A percentile compares a stretch with the other conserved stretches of the same genome.
Conservation (phyloP, 2,113 vertebrate genomes). For the Podocnemis expansa region DNA sequence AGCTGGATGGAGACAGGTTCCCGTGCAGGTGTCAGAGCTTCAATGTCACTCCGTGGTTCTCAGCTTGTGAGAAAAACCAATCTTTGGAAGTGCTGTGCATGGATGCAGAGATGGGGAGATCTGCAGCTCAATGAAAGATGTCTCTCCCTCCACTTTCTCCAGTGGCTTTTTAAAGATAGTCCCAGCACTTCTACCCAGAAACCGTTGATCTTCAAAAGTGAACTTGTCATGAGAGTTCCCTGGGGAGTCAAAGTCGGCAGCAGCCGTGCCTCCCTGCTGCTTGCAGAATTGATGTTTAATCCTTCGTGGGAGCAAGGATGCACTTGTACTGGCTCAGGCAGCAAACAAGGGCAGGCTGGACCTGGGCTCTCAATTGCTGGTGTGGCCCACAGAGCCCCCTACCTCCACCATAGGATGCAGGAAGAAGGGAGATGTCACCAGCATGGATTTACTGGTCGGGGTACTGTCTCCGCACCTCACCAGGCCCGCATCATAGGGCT, state of each 20-base stretch:
- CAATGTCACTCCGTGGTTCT: not conserved
- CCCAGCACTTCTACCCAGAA: not conserved
- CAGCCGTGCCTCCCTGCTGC: not conserved
- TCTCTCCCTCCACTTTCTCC: not conserved
- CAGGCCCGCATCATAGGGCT: slow-evolving; percentile 77
- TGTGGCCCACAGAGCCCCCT: not conserved
- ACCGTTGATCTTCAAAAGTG: not conserved
- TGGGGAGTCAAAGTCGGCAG: not conserved
- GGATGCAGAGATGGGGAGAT: not conserved
- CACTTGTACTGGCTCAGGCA: not conserved
- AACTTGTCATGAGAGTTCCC: too few relatives aligned
- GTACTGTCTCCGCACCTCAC: not conserved
- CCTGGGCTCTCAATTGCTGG: not conserved
- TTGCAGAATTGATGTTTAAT: not conserved
- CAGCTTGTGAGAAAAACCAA: not conserved
- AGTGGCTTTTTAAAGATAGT: accelerated
- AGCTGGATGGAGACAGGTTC: too few relatives aligned
- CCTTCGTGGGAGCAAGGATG: not conserved
- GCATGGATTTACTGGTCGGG: not conserved
- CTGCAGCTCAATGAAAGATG: not conserved
- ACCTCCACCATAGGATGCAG: not conserved
- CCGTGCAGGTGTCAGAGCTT: not conserved
- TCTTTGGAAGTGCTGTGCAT: not conserved
- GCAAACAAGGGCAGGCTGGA: not conserved
- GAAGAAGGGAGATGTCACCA: not conserved